Conservation (phyloP, 1,140 invertebrate species). For the Drosophila kikkawai region DNA sequence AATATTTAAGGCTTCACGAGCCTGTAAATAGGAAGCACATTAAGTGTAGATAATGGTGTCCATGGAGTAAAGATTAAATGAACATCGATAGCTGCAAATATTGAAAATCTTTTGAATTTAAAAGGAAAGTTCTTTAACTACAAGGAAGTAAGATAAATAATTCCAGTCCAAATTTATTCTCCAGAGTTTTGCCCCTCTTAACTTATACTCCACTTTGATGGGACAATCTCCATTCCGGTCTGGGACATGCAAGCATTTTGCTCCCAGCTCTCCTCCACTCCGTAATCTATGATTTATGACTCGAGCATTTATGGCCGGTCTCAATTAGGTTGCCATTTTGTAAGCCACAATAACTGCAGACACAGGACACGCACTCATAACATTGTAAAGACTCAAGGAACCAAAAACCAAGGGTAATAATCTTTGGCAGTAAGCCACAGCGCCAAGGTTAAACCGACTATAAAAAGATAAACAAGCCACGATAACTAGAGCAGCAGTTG, state of each 20-base stretch:
- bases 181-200: neutral
- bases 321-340: slow-evolving; percentile 79
- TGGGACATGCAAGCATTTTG: slow-evolving; percentile 39
- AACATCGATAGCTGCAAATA: neutral
- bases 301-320: slow-evolving; percentile 66
- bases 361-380: slow-evolving; percentile 70
- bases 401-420: slow-evolving; percentile 54
- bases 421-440: slow-evolving; percentile 60
- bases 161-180: neutral
- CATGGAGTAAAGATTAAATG: neutral
- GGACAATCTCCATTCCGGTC: slow-evolving; percentile 46
- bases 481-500: slow-evolving; percentile 47
- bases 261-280: slow-evolving; percentile 16
- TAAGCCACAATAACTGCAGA: slow-evolving; percentile 68
- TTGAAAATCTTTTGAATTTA: neutral
- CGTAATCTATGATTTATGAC: slow-evolving; percentile 77
- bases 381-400: slow-evolving; percentile 52
- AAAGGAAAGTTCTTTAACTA: no score
- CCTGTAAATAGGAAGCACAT: neutral
- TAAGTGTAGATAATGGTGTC: neutral
- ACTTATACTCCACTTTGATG: slow-evolving; percentile 34
- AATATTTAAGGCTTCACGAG: slow-evolving; percentile 11
- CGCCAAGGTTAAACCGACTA: slow-evolving; percentile 71
- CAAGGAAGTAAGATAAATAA: neutral
- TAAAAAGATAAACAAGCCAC: slow-evolving; percentile 75